Evolutionary conservation across 2,888 invertebrate species (phyloP).

Genomic region (Parnassius smintheus): DNA sequence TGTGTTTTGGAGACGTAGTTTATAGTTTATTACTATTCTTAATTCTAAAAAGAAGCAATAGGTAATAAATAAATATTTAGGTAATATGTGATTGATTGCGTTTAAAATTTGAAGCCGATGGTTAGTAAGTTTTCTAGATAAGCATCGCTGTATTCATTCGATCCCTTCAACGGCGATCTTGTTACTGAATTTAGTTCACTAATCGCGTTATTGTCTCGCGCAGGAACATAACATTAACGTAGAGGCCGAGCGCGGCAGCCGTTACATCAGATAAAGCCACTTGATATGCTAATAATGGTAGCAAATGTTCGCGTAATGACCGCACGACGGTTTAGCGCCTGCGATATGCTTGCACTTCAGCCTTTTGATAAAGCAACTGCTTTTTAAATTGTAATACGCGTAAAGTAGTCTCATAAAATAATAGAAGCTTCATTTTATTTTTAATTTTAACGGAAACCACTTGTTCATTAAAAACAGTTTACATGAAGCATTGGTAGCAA

Average conservation of each 20-base stretch:
- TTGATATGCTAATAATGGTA: constrained; percentile 73
- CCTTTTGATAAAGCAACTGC: constrained; percentile 26
- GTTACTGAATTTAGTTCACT: constrained; percentile 63
- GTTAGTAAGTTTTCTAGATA: constrained; percentile 40
- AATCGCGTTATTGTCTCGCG: constrained; percentile 69
- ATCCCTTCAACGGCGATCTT: constrained; percentile 49
- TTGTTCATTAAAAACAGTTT: too few species aligned
- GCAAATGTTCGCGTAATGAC: constrained; percentile 72
- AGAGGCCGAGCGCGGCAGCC: constrained; percentile 48
- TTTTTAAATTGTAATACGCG: constrained; percentile 28
- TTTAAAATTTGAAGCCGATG: constrained; percentile 19
- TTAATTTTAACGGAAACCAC: too few species aligned
- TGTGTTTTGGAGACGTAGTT: too few species aligned
- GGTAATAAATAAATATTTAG: too few species aligned
- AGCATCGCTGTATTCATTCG: constrained; percentile 38
- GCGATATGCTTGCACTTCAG: constrained; percentile 36
- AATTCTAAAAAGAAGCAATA: too few species aligned
- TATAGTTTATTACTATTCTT: too few species aligned
- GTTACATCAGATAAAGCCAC: constrained; percentile 71
- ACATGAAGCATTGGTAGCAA: too few species aligned
- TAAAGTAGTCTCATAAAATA: too few species aligned
- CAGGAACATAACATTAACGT: constrained; percentile 42
- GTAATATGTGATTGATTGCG: constrained; percentile 3
- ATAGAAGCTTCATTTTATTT: too few species aligned
- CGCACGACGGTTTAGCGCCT: constrained; percentile 62